phyloP scores from a whole-genome alignment of 1,140 invertebrate species.

The Drosophila pandora region DNA sequence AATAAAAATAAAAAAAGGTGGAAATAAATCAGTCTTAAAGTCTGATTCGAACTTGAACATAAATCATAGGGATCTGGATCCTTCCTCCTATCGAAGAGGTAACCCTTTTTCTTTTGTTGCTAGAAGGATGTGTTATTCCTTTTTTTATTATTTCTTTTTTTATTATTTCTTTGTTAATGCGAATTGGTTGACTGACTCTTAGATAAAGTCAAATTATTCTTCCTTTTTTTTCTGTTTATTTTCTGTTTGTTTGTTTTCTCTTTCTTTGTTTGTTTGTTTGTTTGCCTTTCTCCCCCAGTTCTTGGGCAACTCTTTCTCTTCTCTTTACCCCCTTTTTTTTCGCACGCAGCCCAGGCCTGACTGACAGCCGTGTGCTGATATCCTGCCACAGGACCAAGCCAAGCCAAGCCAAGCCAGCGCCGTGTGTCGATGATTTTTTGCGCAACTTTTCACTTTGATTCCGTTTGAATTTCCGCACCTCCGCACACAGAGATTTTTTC shows the following conservation, averaged over 20 bases:
- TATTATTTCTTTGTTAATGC: slow-evolving; percentile 29
- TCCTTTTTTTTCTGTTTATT: neutral
- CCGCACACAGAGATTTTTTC: slow-evolving; percentile 20
- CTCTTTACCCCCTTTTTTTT: neutral
- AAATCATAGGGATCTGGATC: neutral
- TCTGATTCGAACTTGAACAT: neutral
- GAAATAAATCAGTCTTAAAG: neutral
- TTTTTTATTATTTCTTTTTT: slow-evolving; percentile 1
- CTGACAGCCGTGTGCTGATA: slow-evolving; percentile 45
- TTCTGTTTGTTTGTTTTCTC: slow-evolving; percentile 23
- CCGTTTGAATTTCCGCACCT: slow-evolving; percentile 64
- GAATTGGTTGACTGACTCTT: slow-evolving; percentile 60
- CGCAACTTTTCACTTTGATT: slow-evolving; percentile 71
- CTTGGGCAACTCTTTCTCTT: slow-evolving; percentile 20
- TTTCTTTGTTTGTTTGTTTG: slow-evolving; percentile 29
- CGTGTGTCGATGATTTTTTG: slow-evolving; percentile 37
- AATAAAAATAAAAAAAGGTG: neutral
- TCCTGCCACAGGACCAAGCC: slow-evolving; percentile 8
- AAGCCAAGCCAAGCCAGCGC: no score
- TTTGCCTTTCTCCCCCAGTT: slow-evolving; percentile 17
- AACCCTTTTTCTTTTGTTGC: neutral
- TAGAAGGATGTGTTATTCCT: neutral
- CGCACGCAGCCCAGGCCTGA: slow-evolving; percentile 39
- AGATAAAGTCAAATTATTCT: slow-evolving; percentile 76
- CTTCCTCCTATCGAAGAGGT: neutral